Conservation (phyloP, 2,113 vertebrate genomes). For the Vireo altiloquus region DNA sequence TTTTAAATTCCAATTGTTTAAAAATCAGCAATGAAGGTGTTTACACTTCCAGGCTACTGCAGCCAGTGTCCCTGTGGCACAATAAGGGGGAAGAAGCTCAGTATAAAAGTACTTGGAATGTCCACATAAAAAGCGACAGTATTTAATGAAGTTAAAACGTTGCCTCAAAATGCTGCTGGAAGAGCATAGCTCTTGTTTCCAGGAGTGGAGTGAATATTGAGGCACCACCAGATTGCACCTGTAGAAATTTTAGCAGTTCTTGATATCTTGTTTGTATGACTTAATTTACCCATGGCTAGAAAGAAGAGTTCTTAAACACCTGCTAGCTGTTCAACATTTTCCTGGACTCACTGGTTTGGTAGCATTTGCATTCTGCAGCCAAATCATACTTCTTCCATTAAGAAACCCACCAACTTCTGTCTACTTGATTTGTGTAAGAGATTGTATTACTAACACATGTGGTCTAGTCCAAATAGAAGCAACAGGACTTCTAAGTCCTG, state of each 20-base stretch:
- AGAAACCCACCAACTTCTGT: not conserved
- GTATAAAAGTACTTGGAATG: not conserved
- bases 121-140: not conserved
- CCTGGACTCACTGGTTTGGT: not conserved
- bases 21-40: not conserved
- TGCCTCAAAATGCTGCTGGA: not conserved
- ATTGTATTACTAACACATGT: not conserved
- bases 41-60: not conserved
- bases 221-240: not conserved
- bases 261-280: not conserved
- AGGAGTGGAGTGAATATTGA: not conserved
- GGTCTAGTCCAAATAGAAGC: not conserved
- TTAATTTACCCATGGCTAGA: not conserved
- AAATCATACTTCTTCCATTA: not conserved
- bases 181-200: not conserved
- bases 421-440: not conserved
- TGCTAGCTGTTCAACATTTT: not conserved
- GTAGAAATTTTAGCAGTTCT: not conserved
- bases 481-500: not conserved
- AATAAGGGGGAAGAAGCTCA: not conserved
- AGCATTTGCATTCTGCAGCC: not conserved
- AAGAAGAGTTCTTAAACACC: not conserved
- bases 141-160: not conserved
- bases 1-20: not conserved
- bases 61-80: not conserved